A percentile compares a stretch with the other conserved stretches of the same genome.
phyloP scores from a whole-genome alignment of 1,140 invertebrate genomes.

The Magallana gigas region DNA sequence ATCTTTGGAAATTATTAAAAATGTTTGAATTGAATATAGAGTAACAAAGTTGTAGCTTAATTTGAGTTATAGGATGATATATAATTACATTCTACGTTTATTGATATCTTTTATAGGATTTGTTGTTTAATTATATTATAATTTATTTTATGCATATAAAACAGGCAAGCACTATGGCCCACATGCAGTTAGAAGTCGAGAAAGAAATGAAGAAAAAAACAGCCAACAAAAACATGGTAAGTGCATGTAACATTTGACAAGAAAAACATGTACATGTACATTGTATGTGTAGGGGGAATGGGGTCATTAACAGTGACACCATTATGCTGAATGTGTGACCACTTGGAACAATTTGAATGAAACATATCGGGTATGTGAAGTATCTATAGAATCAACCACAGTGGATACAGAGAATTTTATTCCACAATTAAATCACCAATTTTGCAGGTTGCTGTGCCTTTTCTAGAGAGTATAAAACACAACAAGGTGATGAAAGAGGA shows the following conservation, averaged over 20 bases:
- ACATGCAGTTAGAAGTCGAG: slow-evolving; percentile 95
- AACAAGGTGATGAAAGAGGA: slow-evolving; percentile 42
- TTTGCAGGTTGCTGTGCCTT: slow-evolving; percentile 87
- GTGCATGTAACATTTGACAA: slow-evolving; percentile 11
- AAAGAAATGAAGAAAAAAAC: slow-evolving; percentile 89
- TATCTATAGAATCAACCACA: too few relatives aligned
- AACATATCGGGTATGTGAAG: too few relatives aligned
- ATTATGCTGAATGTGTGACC: too few relatives aligned
- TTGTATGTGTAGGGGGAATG: too few relatives aligned
- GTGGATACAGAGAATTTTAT: too few relatives aligned
- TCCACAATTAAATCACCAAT: not conserved
- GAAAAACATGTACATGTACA: too few relatives aligned
- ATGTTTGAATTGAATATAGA: not conserved
- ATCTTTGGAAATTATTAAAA: not conserved
- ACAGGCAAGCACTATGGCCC: slow-evolving; percentile 88
- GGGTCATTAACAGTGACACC: too few relatives aligned
- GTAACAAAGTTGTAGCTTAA: not conserved
- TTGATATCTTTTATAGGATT: not conserved
- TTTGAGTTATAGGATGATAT: too few relatives aligned
- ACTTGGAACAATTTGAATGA: too few relatives aligned
- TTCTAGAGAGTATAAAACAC: slow-evolving; percentile 83
- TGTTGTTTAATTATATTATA: not conserved
- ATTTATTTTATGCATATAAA: slow-evolving; percentile 43
- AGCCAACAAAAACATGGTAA: slow-evolving; percentile 80
- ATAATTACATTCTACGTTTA: too few relatives aligned